Base-by-base conservation (phyloP, 2,888 invertebrate species). In the Netelia fuscicornis region DNA sequence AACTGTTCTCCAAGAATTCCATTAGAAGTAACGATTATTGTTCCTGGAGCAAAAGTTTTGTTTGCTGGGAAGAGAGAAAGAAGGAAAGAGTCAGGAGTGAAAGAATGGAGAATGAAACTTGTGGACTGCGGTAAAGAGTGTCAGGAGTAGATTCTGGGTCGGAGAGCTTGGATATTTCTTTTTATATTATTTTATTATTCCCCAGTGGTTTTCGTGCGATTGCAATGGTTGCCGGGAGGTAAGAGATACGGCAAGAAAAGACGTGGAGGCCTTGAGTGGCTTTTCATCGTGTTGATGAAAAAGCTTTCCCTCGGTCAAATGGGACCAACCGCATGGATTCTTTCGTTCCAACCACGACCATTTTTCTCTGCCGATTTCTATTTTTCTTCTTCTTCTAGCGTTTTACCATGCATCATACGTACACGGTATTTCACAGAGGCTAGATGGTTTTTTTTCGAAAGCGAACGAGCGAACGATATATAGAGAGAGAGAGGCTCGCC, bases 281-380 rank as follows among this genome's bases (percentile, higher is more conserved):
- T 83, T 83, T 83, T 75, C 70, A 68, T 70, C 48, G 65, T 25
- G n/a, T 42, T 20, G 79, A 72, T 80, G 71, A 80, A 80, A 80
- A 80, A 72, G 79, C 30, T 48, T 17, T 65, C 48, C 52, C 37
- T 62, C 62, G 42, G 52, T 64, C 64, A 71, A 25, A 56, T 77
- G 25, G 37, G 25, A n/a, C 56, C 44, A 37, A 44, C 54, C 42
- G 17, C 42, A 42, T 10, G 30, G 44, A 65, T 17, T 54, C 52
- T 42, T 37, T 42, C n/a, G n/a, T 10, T 72, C 23, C 25, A 25
- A 56, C 68, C 58, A 58, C 67, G 25, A 68, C 25, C 30, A 37
- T 30, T 48, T 23, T 76, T 37, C 52, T 30, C 37, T 25, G 62
- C 62, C 23, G 9, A 48, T 77, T 58, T 48, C 54, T 37, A 17